A percentile compares a stretch with the other conserved stretches of the same genome.
Conservation (phyloP, 2,888 invertebrate genomes). For the Monoplex corrugatus region DNA sequence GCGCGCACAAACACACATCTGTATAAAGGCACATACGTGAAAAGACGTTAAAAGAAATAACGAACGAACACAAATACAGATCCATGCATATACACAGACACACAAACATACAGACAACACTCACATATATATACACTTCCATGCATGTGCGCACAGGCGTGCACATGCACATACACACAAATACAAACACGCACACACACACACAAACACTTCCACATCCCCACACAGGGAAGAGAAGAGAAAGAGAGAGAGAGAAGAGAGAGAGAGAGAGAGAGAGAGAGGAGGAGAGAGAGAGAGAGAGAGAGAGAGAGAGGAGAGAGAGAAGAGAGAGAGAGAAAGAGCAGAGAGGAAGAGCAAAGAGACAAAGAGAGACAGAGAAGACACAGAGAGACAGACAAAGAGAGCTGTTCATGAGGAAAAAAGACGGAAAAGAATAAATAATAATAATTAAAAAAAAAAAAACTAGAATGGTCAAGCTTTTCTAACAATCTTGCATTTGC, state of each 20-base stretch:
- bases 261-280: too few species aligned
- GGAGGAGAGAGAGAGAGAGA: too few species aligned
- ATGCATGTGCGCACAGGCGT: not conserved
- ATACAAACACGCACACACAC: constrained; percentile 25
- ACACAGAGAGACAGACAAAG: not conserved
- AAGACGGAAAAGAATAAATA: too few species aligned
- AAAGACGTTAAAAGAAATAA: not conserved
- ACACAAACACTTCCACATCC: not conserved
- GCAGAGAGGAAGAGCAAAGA: not conserved
- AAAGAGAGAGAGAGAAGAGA: too few species aligned
- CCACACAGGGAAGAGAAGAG: too few species aligned
- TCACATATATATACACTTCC: not conserved
- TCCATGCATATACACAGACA: not conserved
- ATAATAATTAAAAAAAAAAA: too few species aligned
- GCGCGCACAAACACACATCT: not conserved
- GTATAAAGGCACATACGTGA: constrained; percentile 6
- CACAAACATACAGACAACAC: not conserved
- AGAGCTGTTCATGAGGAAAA: too few species aligned
- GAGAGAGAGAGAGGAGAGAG: not conserved
- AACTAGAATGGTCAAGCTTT: too few species aligned
- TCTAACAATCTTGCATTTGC: too few species aligned
- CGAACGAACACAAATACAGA: too few species aligned
- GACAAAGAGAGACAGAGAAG: not conserved
- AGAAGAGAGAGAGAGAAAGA: not conserved
- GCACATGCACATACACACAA: not conserved